Evolutionary conservation across 2,113 vertebrate genomes (phyloP), one percentile per base, ranked within the genome.

Genomic region (Mustelus asterias): DNA sequence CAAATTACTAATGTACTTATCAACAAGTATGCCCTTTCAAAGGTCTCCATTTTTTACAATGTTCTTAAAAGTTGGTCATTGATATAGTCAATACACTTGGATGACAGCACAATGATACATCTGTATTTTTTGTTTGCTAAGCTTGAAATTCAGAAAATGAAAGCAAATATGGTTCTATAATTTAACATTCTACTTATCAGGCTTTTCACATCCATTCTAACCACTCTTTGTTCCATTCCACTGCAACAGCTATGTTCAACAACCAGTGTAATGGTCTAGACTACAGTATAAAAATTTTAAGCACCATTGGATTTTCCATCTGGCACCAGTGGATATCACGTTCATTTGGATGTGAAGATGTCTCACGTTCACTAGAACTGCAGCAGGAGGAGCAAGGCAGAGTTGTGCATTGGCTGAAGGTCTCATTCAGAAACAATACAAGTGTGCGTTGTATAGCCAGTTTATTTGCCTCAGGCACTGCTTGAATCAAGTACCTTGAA

Each of bases 401-500:
- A 94, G 13, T 67, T 41, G 9, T 8, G 65, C 37, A 69, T 2
- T 70, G n/a, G 60, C 16, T 72, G 29, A 69, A 20, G n/a, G 11
- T 65, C 33, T 65, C 60, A 93, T 72, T 95, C 41, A 72, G 63
- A 63, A 93, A 20, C 94, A 95, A 54, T 18, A 20, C 65, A 70
- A 29, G 13, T 33, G 41, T 76, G 13, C 94, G 33, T 41, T 72
- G 20, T 26, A 54, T 54, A 24, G 69, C 69, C 44, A 29, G 13
- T 16, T 95, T 72, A 95, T 54, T 44, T 54, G 44, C 70, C 22
- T 93, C n/a, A 65, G 60, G n/a, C 18, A 65, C n/a, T n/a, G 60
- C 60, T 67, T 95, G 41, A 95, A 95, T 48, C 69, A 95, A 44
- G 41, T 69, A 72, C 24, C 94, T 94, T 72, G 67, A 72, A 70